phyloP scores from a whole-genome alignment of 2,888 invertebrate species.

The Morinoia aosen region DNA sequence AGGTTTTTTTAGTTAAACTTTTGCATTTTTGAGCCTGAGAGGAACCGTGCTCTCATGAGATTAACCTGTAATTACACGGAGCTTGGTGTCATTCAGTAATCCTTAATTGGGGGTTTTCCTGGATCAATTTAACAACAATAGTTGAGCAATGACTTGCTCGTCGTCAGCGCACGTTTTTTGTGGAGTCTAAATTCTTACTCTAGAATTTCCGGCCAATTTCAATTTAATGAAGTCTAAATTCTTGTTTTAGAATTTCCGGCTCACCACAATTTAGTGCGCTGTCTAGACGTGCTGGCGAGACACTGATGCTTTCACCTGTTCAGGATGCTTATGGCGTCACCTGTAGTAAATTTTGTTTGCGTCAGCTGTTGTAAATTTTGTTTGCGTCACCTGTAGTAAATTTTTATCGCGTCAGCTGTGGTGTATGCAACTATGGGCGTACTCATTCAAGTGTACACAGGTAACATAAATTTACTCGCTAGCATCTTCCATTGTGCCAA shows the following conservation, averaged over 20 bases:
- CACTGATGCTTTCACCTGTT: background rate
- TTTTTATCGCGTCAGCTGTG: background rate
- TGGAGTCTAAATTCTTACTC: background rate
- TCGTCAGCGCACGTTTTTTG: too few relatives aligned
- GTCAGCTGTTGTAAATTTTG: background rate
- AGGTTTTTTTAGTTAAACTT: background rate
- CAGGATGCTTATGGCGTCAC: background rate
- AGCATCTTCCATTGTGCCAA: background rate
- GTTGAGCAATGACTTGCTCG: too few relatives aligned
- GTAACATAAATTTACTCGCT: background rate
- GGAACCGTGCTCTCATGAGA: too few relatives aligned
- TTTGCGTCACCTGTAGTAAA: too few relatives aligned
- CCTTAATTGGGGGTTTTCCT: too few relatives aligned
- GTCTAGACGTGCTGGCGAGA: background rate
- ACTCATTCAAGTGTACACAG: background rate
- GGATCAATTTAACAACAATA: too few relatives aligned
- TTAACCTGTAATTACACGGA: background rate
- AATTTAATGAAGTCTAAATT: background rate
- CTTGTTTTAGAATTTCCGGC: background rate
- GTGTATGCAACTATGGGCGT: background rate
- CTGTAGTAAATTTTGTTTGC: background rate
- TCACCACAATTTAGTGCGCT: background rate
- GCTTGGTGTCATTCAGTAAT: background rate
- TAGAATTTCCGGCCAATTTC: background rate
- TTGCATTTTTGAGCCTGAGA: too few relatives aligned